phyloP scores from a whole-genome alignment of 2,888 invertebrate species.

The Thyatira batis region DNA sequence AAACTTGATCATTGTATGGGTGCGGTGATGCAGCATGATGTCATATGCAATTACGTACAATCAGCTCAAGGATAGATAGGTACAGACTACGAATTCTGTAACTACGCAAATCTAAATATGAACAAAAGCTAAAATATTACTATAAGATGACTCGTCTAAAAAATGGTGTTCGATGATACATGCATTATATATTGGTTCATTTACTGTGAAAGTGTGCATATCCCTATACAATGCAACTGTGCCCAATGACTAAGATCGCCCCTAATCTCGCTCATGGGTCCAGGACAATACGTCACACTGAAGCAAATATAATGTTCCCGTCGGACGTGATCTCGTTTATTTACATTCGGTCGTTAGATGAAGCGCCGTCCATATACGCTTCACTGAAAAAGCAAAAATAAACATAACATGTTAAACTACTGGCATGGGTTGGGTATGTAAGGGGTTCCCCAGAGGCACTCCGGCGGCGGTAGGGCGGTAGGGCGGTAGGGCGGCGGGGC shows the following conservation, averaged over 20 bases:
- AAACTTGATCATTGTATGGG: slow-evolving; percentile 17
- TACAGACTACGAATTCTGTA: slow-evolving; percentile 10
- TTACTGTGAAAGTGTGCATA: slow-evolving; percentile 68
- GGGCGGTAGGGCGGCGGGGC: too few relatives aligned
- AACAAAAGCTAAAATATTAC: slow-evolving; percentile 10
- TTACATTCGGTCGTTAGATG: slow-evolving; percentile 66
- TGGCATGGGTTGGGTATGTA: slow-evolving; percentile 51
- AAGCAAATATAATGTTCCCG: slow-evolving; percentile 71
- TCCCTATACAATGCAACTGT: slow-evolving; percentile 81
- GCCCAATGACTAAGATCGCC: slow-evolving; percentile 74
- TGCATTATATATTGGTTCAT: slow-evolving; percentile 49
- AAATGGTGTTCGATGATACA: slow-evolving; percentile 40
- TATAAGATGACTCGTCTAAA: neutral
- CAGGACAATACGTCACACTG: slow-evolving; percentile 80
- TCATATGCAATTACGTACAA: slow-evolving; percentile 33
- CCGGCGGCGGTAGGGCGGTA: too few relatives aligned
- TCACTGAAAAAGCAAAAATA: slow-evolving; percentile 69
- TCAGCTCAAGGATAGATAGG: slow-evolving; percentile 14
- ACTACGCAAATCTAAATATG: slow-evolving; percentile 11
- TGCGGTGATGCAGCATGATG: slow-evolving; percentile 36
- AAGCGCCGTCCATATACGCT: slow-evolving; percentile 72
- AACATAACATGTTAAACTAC: slow-evolving; percentile 50
- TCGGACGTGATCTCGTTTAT: slow-evolving; percentile 58
- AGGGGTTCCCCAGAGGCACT: slow-evolving; percentile 21
- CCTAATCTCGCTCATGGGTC: slow-evolving; percentile 57